Base-by-base conservation (phyloP, 2,888 invertebrate species). In the Lasioglossum figueresi region DNA sequence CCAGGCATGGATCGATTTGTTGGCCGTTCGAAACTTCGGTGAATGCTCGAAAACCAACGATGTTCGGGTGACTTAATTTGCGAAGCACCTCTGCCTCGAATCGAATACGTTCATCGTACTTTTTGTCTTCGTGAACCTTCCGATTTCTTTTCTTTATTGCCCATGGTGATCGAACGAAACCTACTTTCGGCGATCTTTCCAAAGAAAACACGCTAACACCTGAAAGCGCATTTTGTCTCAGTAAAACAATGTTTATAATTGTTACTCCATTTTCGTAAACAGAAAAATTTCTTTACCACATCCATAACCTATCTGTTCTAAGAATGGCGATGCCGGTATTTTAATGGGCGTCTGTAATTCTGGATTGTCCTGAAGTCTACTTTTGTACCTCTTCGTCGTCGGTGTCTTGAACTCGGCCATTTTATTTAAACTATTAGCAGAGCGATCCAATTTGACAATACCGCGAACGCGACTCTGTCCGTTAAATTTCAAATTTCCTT, bases 161-260 rank as follows among this genome's bases (percentile, higher is more conserved):
- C 98, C 98, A 98, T 0, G 98, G 98, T 0, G 98, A 98, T n/a
- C 97, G 96, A 0, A 96, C 94, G 89, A 96, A 96, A 12, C 97
- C 97, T 1, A 96, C 96, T 89, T 96, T 95, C 0, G 98, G 97
- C 0, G 97, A 97, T 86, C 98, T 96, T 80, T 97, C 96, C 85
- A 98, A 93, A 88, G 97, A 97, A 95, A 97, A 98, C 0, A 98
- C 98, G 88, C 96, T 96, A 23, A 98, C 97, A 79, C 98, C 97
- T 97, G 37, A 40, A n/a, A 52, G 48, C 27, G 14, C 27, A 59
- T 63, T 74, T 77, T 72, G 76, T 40, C 12, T 52, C 34, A 73
- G 81, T 80, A 72, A 63, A 77, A 78, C 12, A 48, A 76, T 52
- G 56, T 74, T 40, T 37, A 78, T 40, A 59, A 12, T n/a, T 14